Conservation (phyloP, 2,888 invertebrate genomes). For the Biston stratarius region DNA sequence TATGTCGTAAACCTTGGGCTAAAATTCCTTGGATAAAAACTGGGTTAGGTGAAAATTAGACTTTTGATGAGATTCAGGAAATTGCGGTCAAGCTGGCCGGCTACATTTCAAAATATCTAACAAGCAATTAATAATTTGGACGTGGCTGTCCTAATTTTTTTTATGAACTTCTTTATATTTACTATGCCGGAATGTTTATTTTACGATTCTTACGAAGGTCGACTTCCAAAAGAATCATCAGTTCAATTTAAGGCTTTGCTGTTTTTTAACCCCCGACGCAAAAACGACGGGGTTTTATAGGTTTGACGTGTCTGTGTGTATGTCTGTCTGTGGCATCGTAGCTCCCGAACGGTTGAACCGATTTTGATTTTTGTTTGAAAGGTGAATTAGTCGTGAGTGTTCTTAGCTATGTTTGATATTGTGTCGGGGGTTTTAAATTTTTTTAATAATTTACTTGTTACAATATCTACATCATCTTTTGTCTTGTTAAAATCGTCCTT, state of each 20-base stretch:
- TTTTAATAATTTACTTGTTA: no score
- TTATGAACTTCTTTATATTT: background rate
- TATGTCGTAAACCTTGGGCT: constrained; percentile 39
- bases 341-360: no score
- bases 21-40: constrained; percentile 27
- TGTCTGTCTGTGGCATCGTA: no score
- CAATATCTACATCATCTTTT: background rate
- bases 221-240: background rate
- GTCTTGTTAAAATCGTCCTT: background rate
- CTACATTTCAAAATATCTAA: constrained; percentile 7
- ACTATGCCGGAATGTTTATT: background rate
- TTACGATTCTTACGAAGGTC: no score
- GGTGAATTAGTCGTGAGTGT: no score
- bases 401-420: no score
- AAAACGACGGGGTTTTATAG: no score
- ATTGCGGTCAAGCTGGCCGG: constrained; percentile 5
- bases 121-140: background rate
- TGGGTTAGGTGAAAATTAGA: constrained; percentile 26
- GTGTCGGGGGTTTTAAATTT: no score
- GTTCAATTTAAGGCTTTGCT: background rate
- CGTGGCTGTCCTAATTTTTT: background rate
- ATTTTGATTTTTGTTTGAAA: no score
- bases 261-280: no score
- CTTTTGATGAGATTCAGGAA: constrained; percentile 20
- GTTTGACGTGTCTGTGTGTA: no score